Conservation (phyloP, 1,140 invertebrate species). For the Leptopilina clavipes region DNA sequence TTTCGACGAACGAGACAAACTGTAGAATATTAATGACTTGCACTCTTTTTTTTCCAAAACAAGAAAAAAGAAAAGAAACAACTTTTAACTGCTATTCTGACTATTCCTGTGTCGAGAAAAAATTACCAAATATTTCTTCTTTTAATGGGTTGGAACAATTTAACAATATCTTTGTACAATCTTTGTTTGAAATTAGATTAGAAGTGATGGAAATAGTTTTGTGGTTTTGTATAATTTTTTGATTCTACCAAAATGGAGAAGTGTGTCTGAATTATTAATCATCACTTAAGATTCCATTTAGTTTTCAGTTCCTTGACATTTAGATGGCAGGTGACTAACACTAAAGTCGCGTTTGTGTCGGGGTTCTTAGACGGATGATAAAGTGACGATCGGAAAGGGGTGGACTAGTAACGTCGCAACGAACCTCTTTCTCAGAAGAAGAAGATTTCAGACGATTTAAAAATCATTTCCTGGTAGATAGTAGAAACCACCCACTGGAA, state of each 20-base stretch:
- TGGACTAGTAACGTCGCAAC: slow-evolving; percentile 48
- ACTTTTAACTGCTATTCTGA: slow-evolving; percentile 7
- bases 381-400: slow-evolving; percentile 58
- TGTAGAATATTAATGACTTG: slow-evolving; percentile 25
- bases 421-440: neutral
- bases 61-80: neutral
- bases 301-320: slow-evolving; percentile 51
- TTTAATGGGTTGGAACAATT: neutral
- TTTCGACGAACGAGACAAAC: slow-evolving; percentile 29
- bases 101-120: neutral
- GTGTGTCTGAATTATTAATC: slow-evolving; percentile 33
- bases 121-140: neutral
- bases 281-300: slow-evolving; percentile 53
- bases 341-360: slow-evolving; percentile 31
- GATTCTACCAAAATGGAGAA: neutral
- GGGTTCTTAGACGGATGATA: slow-evolving; percentile 56
- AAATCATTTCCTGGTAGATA: slow-evolving; percentile 15
- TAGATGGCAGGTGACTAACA: slow-evolving; percentile 49
- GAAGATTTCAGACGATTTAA: neutral
- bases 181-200: too few relatives aligned
- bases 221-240: neutral
- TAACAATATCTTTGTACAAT: too few relatives aligned
- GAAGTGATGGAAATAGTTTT: too few relatives aligned
- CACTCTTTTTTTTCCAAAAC: neutral
- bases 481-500: slow-evolving; percentile 36